Evolutionary conservation across 2,113 vertebrate genomes (phyloP), one percentile per base, ranked within the genome.

Genomic region (Alosa alosa): DNA sequence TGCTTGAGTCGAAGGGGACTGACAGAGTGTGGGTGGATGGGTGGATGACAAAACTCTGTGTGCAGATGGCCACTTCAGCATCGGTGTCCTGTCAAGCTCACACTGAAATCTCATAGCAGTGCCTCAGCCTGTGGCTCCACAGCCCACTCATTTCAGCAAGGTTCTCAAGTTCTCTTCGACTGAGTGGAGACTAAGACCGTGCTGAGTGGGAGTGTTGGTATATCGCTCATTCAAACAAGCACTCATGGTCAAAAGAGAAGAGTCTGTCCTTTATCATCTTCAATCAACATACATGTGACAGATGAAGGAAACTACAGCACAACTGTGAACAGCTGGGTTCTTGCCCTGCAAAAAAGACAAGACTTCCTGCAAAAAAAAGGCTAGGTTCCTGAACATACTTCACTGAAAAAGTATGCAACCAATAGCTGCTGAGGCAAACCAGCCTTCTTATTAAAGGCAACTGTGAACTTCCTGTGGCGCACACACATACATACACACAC

Each of bases 11-110:
- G 1, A 75, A 55, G 84, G 89, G 86, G 85, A 81, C 15, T 75
- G 88, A 91, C 91, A 90, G 81, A 87, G 88, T 83, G 91, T 89
- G 90, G 92, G 91, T 90, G 91, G 90, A 93, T 81, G 90, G 92
- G 91, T 90, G 91, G 90, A 93, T 81, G 90, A 93, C 91, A 90
- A 91, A 90, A 84, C 88, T 89, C 52, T 84, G 87, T 52, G 17
- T 11, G 31, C 86, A 81, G 78, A 84, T 25, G 25, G 9, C 25
- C 9, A 75, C 68, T 75, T 25, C n/a, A 75, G 68, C 57, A 8
- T 41, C 81, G 41, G 36, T 7, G 75, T 50, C 47, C 31, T 85
- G 81, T 83, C 60, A 84, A 85, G 84, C 83, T 60, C n/a, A 52
- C 22, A 18, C 39, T 7, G 22, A n/a, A 64, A 64, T 10, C 64